phyloP scores from a whole-genome alignment of 2,113 vertebrate genomes.

The Lagenorhynchus albirostris region DNA sequence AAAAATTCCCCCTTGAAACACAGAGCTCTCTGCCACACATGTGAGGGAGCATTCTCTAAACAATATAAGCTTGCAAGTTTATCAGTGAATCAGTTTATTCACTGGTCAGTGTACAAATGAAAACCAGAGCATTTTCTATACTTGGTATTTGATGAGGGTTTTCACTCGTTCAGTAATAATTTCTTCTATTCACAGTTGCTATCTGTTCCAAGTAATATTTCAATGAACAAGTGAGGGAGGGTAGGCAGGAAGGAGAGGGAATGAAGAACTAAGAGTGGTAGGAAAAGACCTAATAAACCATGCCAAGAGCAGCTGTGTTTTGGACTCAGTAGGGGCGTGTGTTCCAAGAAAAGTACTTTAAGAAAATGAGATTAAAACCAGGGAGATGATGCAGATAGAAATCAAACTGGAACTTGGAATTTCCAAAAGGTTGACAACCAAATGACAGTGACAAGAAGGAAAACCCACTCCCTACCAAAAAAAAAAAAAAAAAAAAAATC shows the following conservation, averaged over 20 bases:
- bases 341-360: neutral
- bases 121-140: neutral
- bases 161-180: neutral
- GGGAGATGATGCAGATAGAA: neutral
- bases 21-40: neutral
- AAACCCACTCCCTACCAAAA: neutral
- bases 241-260: neutral
- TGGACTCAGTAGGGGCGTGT: neutral
- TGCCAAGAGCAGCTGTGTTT: neutral
- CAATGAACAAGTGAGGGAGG: neutral
- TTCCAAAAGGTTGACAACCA: neutral
- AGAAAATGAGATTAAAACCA: conserved; percentile 10
- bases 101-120: neutral
- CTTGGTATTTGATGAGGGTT: neutral
- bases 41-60: neutral
- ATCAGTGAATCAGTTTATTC: neutral
- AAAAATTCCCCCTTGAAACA: neutral
- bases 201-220: neutral
- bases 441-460: neutral
- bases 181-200: neutral
- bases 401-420: neutral
- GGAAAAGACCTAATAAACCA: neutral
- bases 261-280: neutral
- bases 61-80: neutral
- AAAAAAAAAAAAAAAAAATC: neutral